Evolutionary conservation across 2,113 vertebrate species (phyloP).

Genomic region (Macrotus californicus): DNA sequence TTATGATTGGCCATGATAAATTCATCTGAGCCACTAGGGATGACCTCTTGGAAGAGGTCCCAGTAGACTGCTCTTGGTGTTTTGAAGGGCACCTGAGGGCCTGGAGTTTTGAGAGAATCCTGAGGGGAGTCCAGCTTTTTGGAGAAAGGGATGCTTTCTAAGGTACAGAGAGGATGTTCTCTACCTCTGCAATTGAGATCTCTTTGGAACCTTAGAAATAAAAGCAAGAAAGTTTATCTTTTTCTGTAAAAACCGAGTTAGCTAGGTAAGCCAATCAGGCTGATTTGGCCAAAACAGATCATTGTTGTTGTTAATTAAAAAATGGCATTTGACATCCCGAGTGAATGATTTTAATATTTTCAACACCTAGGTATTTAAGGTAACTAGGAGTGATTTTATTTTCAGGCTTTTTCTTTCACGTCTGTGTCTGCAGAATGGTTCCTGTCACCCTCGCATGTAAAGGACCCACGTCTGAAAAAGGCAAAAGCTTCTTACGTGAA

Average conservation of each 20-base stretch:
- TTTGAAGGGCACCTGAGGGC: background rate
- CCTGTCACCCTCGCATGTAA: rapidly evolving
- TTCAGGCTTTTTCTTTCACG: background rate
- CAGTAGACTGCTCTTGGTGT: background rate
- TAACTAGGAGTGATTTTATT: background rate
- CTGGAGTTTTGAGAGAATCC: background rate
- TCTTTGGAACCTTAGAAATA: background rate
- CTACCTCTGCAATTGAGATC: background rate
- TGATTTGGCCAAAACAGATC: background rate
- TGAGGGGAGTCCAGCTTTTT: background rate
- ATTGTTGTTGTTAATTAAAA: background rate
- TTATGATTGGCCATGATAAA: background rate
- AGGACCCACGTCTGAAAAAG: background rate
- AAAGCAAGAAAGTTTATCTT: background rate
- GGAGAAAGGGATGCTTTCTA: background rate
- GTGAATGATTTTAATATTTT: background rate
- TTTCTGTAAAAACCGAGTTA: background rate
- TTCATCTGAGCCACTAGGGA: background rate
- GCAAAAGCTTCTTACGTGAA: background rate
- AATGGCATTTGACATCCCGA: background rate
- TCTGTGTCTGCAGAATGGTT: background rate
- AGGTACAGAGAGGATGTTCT: background rate
- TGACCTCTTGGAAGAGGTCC: background rate
- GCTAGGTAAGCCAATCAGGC: background rate
- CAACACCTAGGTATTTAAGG: background rate